These are phyloP conservation scores for Florisuga fusca DNA, from an alignment of 2,797 vertebrate genomes.

Conservation along the genomic window DNA sequence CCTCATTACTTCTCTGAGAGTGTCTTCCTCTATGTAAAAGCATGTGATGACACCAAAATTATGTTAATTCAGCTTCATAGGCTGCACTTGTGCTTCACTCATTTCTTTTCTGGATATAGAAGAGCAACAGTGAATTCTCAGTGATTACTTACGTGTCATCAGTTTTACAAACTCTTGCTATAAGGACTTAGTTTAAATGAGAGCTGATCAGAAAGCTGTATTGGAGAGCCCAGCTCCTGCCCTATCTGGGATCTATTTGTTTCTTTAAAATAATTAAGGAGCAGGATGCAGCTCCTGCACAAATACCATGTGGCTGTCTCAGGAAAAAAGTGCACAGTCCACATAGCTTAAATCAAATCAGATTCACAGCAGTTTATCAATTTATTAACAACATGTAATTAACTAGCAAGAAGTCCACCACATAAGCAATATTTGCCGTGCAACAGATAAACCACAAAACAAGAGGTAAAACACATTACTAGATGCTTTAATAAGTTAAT, in stretches of 20 bases:
- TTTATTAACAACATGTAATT: constrained; percentile 11
- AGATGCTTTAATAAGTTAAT: neutral
- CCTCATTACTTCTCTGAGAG: neutral
- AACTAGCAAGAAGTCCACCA: neutral
- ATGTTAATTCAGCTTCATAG: neutral
- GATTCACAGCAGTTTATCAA: neutral
- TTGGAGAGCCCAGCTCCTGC: neutral
- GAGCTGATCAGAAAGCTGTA: neutral
- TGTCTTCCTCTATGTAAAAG: neutral
- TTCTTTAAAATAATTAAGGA: neutral
- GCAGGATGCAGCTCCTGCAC: neutral
- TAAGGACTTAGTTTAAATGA: neutral
- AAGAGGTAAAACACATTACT: neutral
- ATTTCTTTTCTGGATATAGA: neutral
- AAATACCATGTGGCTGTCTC: neutral
- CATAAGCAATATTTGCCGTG: neutral
- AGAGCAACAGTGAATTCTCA: neutral
- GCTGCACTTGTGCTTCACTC: neutral
- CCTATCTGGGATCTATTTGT: neutral
- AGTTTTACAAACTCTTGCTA: neutral
- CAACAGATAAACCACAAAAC: neutral
- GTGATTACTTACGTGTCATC: neutral
- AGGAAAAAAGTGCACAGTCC: neutral
- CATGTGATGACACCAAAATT: neutral
- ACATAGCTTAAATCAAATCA: neutral